Evolutionary conservation across 2,113 vertebrate species (phyloP).

Genomic region (Lophius piscatorius): DNA sequence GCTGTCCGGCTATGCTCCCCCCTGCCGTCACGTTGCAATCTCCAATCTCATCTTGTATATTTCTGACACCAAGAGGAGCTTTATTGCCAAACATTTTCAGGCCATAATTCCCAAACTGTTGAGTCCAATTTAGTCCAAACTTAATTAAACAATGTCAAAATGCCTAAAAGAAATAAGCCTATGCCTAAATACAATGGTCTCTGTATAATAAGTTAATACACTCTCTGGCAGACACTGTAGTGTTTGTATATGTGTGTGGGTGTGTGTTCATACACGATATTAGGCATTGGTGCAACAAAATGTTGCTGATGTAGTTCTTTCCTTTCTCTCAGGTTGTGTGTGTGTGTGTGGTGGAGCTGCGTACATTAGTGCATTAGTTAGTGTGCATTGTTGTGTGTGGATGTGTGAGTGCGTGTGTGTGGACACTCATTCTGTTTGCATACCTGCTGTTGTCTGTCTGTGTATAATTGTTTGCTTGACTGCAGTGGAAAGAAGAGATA

Average conservation of each 20-base stretch:
- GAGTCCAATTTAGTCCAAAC: too few species aligned
- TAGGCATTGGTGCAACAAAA: conserved; percentile 9
- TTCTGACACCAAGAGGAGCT: too few species aligned
- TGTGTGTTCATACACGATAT: conserved; percentile 12
- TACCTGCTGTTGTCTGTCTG: conserved; percentile 1
- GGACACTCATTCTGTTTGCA: conserved; percentile 15
- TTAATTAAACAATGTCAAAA: too few species aligned
- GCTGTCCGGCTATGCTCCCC: too few species aligned
- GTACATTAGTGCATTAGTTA: background rate
- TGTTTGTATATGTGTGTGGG: conserved; percentile 29
- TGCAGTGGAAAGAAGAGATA: conserved; percentile 45
- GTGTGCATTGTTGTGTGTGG: background rate
- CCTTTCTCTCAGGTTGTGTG: background rate
- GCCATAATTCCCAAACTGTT: too few species aligned
- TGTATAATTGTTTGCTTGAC: conserved; percentile 37
- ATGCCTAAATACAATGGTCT: too few species aligned
- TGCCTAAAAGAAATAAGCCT: too few species aligned
- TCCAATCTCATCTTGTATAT: too few species aligned
- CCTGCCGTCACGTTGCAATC: too few species aligned
- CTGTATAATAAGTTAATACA: conserved; percentile 24
- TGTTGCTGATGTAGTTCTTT: conserved; percentile 12
- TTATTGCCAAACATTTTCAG: too few species aligned
- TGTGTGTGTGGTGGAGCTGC: conserved; percentile 3
- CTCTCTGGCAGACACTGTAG: conserved; percentile 16
- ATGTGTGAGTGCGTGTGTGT: background rate